Conservation (phyloP, 2,797 vertebrate species). For the Platalea minor region DNA sequence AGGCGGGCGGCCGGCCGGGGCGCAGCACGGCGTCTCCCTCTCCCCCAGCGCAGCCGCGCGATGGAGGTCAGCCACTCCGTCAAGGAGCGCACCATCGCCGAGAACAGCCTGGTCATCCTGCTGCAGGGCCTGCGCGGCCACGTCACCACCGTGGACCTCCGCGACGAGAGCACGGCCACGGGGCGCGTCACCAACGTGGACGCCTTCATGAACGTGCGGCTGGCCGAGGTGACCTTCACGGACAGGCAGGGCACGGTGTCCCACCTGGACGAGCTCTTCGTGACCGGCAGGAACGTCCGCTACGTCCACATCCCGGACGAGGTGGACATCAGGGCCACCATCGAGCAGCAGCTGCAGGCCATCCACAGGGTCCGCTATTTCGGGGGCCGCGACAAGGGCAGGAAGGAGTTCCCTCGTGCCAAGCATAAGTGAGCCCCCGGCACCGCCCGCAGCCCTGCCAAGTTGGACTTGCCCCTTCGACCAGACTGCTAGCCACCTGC, state of each 20-base stretch:
- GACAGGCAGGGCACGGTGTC: constrained; percentile 78
- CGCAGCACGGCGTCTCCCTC: neutral
- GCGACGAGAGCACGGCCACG: constrained; percentile 85
- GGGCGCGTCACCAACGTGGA: constrained; percentile 89
- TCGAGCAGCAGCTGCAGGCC: constrained; percentile 84
- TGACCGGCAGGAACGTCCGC: constrained; percentile 90
- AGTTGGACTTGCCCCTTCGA: neutral
- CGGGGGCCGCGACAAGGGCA: constrained; percentile 77
- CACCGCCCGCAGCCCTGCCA: neutral
- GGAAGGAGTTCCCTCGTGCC: constrained; percentile 79
- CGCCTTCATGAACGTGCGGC: constrained; percentile 94
- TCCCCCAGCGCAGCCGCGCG: neutral
- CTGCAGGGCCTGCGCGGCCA: constrained; percentile 88
- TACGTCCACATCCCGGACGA: constrained; percentile 94
- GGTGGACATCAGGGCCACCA: constrained; percentile 85
- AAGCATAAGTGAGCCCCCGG: constrained; percentile 16
- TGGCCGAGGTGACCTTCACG: constrained; percentile 82
- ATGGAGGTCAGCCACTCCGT: constrained; percentile 84
- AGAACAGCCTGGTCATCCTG: constrained; percentile 94
- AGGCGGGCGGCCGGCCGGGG: neutral
- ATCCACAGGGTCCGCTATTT: constrained; percentile 89
- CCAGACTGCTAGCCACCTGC: neutral
- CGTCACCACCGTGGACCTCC: constrained; percentile 90
- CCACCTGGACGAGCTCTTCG: constrained; percentile 85
- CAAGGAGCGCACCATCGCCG: constrained; percentile 89